Evolutionary conservation across 64 coral and sea anemone species (phyloP).

Genomic region (Pocillopora damicornis): DNA sequence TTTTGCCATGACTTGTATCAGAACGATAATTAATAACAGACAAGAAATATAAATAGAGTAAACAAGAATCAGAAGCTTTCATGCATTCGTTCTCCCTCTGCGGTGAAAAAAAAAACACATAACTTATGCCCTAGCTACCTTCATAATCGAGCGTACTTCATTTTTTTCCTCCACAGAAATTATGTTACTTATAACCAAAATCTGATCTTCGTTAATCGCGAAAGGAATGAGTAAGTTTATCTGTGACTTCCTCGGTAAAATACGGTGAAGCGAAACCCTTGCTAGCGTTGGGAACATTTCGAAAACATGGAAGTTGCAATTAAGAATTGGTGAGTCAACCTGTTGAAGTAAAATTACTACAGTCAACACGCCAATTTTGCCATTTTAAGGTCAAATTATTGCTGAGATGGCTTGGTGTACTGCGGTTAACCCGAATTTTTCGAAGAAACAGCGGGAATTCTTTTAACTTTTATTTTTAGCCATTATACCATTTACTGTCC

Average conservation of each 20-base stretch:
- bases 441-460: background rate
- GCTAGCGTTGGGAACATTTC: background rate
- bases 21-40: background rate
- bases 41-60: background rate
- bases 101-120: background rate
- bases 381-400: background rate
- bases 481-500: background rate
- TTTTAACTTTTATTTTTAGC: background rate
- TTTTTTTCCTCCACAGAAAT: too few species aligned
- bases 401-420: background rate
- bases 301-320: background rate
- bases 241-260: background rate
- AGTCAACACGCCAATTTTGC: background rate
- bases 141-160: too few species aligned
- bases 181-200: too few species aligned
- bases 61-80: background rate
- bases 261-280: background rate
- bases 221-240: background rate
- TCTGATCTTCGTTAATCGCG: background rate
- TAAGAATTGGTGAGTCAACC: background rate
- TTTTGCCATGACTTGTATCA: background rate
- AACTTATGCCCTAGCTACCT: background rate
- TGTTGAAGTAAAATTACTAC: constrained; percentile 7
- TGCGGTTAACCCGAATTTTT: background rate
- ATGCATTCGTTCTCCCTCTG: background rate